Percentiles rank a stretch among this genome's conserved stretches.
phyloP scores from a whole-genome alignment of 2,113 vertebrate genomes.

The Desmodus rotundus region DNA sequence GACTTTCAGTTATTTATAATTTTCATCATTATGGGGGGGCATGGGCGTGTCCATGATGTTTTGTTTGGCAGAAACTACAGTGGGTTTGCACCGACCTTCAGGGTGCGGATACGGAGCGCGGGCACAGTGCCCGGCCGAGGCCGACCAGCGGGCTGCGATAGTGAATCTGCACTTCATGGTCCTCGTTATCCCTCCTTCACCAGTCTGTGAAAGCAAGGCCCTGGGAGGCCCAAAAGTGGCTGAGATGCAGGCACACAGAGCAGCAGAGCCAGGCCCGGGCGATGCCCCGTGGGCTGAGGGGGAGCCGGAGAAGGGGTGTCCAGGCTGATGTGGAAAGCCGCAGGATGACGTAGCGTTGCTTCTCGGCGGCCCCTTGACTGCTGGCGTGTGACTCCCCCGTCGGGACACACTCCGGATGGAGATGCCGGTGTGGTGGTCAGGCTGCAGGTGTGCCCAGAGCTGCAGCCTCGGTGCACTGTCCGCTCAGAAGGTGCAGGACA shows the following conservation, averaged over 20 bases:
- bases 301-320: fast-evolving
- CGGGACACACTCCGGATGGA: background rate
- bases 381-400: no score
- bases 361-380: fast-evolving
- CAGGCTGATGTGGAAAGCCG: fast-evolving
- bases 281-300: no score
- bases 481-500: fast-evolving
- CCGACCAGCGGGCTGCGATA: fast-evolving
- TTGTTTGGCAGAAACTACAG: no score
- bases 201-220: no score
- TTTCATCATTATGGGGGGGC: background rate
- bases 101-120: no score
- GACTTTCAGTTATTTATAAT: background rate
- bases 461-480: fast-evolving
- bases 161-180: no score
- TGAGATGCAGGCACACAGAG: fast-evolving
- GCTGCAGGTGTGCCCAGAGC: fast-evolving
- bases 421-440: fast-evolving
- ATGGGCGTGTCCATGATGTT: fast-evolving
- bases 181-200: fast-evolving
- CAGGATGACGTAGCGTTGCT: background rate
- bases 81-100: no score
- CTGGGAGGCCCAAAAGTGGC: no score
- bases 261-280: fast-evolving
- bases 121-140: fast-evolving